phyloP scores from a whole-genome alignment of 1,140 invertebrate genomes.

The Lycorma delicatula region DNA sequence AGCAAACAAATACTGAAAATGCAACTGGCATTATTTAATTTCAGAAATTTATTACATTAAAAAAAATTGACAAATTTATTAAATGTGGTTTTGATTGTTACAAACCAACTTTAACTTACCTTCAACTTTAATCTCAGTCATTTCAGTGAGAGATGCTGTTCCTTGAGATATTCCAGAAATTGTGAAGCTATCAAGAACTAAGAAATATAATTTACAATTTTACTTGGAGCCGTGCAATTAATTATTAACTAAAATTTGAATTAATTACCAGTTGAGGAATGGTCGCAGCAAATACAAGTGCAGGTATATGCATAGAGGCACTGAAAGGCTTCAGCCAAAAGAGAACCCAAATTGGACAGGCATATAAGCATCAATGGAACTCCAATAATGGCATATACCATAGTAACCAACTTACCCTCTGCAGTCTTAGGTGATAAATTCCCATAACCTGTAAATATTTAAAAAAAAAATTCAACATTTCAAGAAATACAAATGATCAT shows the following conservation, averaged over 20 bases:
- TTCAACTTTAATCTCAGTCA: too few relatives aligned
- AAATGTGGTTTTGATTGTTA: too few relatives aligned
- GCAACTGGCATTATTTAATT: too few relatives aligned
- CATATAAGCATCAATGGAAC: conserved; percentile 82
- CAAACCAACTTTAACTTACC: too few relatives aligned
- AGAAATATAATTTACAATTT: background rate
- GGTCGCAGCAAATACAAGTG: conserved; percentile 49
- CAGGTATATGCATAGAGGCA: conserved; percentile 44
- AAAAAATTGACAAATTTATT: too few relatives aligned
- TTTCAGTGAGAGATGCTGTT: too few relatives aligned
- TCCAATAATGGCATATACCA: conserved; percentile 74
- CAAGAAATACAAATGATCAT: too few relatives aligned
- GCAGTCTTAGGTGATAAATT: conserved; percentile 68
- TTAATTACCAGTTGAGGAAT: too few relatives aligned
- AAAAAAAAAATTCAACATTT: background rate
- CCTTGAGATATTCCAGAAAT: too few relatives aligned
- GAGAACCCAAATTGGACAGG: conserved; percentile 74
- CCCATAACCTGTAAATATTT: conserved; percentile 57
- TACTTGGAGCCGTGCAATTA: background rate
- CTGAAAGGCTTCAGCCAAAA: conserved; percentile 63
- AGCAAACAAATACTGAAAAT: too few relatives aligned
- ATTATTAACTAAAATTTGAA: too few relatives aligned
- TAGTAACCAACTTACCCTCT: conserved; percentile 71
- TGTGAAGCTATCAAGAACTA: background rate
- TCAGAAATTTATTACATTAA: too few relatives aligned